Evolutionary conservation across 2,113 vertebrate genomes (phyloP), one percentile per base, ranked within the genome.

Genomic region (Aleadryas rufinucha): DNA sequence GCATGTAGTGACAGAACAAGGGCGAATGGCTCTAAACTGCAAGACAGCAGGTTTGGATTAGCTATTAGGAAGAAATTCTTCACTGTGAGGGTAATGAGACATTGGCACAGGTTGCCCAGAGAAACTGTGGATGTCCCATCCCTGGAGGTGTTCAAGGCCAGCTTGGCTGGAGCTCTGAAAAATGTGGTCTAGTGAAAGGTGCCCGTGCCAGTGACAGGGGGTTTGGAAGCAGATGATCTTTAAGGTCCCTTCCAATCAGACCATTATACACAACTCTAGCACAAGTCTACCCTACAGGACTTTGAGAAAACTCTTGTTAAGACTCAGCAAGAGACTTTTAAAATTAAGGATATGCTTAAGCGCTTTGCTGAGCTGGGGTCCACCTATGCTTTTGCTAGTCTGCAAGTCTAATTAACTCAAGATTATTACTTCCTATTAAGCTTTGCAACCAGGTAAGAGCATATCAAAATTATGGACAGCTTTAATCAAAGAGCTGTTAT

Each of bases 281-380:
- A 47, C 22, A 87, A 20, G 18, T 50, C 52, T 72, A 39, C 14
- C 22, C 30, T 42, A 79, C 27, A 53, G 16, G 24, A 75, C 53
- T 61, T 76, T 0, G 6, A 82, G 28, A 94, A 84, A 94, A 85
- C 23, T 66, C 47, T 53, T 52, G 20, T 13, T 65, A 65, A 79
- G 45, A 33, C 27, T 82, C 52, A 42, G 61, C 21, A 83, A 53
- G 90, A 66, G 8, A 57, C 10, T 71, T 75, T 49, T 45, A 57
- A 92, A 87, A 78, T 71, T 68, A 79, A 76, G 31, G 31, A 61
- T 42, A 59, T 42, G 61, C 26, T 72, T 82, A 92, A 87, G 63
- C 53, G 31, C 22, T 87, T 91, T 85, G 28, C 35, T 90, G 23
- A 35, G 78, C 70, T 87, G 59, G n/a, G 13, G 84, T 85, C 9